Evolutionary conservation across 1,140 invertebrate species (phyloP).

Genomic region (Apis laboriosa): DNA sequence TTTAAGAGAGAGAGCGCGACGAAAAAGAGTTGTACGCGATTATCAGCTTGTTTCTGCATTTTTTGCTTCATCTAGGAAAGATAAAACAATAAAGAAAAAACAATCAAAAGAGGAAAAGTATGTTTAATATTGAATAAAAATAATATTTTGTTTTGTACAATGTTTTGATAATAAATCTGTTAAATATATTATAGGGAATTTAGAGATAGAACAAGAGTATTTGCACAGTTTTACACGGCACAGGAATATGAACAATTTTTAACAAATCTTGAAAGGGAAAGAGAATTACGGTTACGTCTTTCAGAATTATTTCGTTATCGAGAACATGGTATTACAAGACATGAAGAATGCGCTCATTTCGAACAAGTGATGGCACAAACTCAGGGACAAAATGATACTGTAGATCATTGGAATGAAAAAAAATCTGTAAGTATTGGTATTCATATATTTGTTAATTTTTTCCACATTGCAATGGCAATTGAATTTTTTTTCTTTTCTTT

Average conservation of each 20-base stretch:
- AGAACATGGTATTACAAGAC: conserved; percentile 88
- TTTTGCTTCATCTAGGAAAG: conserved; percentile 83
- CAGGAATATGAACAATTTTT: conserved; percentile 91
- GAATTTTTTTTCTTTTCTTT: neutral
- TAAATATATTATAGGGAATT: conserved; percentile 83
- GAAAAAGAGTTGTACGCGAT: conserved; percentile 93
- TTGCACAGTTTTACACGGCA: conserved; percentile 93
- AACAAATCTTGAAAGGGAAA: conserved; percentile 89
- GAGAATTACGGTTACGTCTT: conserved; percentile 90
- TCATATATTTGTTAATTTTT: conserved; percentile 17
- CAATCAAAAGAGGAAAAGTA: conserved; percentile 88
- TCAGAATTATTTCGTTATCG: conserved; percentile 92
- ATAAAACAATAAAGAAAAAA: conserved; percentile 83
- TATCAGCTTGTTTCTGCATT: conserved; percentile 92
- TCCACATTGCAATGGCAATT: conserved; percentile 15
- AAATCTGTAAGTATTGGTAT: conserved; percentile 83
- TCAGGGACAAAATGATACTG: conserved; percentile 73
- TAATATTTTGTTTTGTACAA: conserved; percentile 14
- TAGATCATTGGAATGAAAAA: conserved; percentile 79
- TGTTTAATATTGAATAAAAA: conserved; percentile 58
- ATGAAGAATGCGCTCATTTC: conserved; percentile 91
- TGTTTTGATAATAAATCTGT: conserved; percentile 13
- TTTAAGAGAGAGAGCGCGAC: conserved; percentile 90
- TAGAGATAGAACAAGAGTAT: conserved; percentile 90
- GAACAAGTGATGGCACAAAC: conserved; percentile 84